Base-by-base conservation (phyloP, 2,797 vertebrate species). In the Gouania willdenowi region DNA sequence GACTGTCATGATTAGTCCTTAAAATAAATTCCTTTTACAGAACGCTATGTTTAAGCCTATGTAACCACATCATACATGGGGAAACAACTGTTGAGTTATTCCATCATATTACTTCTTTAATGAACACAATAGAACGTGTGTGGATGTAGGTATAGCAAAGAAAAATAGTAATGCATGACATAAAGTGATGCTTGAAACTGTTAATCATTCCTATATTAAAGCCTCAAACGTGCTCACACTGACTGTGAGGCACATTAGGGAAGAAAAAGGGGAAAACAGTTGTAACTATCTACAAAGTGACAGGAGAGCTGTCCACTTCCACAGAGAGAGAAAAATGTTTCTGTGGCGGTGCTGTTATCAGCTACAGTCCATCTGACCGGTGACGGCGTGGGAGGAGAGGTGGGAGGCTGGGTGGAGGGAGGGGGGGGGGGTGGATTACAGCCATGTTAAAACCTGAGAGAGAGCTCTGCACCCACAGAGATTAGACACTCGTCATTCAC, bases 401-500 rank as follows among this genome's bases (percentile, higher is more conserved):
- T 41, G 31, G 12, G 33, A 6, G 35, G 2, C 5, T 3, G 7
- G 35, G 2, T 3, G 2, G 15, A 3, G 16, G 5, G 13, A 11
- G 45, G 2, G 40, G 39, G 6, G 39, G 28, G 35, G 44, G 46
- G 43, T 46, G 72, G 83, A 82, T 83, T 84, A 83, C 79, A 76
- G 72, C 71, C 59, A 78, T 66, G 79, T 85, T 86, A 79, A 80
- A 74, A 79, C 65, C 65, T 46, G 33, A 76, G 58, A 69, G 65
- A 69, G 71, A 83, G 74, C 84, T 86, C 80, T 77, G 73, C 77
- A 81, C 61, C 60, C 40, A 31, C 49, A 61, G 50, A 88, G 81
- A 88, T 89, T 86, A 84, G 77, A 85, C 76, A 73, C 66, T 70
- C 57, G 42, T 75, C 79, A 82, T 83, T 85, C 83, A 80, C 66